Base-by-base conservation (phyloP, 2,888 invertebrate genomes). In the Amphipoea lucens region DNA sequence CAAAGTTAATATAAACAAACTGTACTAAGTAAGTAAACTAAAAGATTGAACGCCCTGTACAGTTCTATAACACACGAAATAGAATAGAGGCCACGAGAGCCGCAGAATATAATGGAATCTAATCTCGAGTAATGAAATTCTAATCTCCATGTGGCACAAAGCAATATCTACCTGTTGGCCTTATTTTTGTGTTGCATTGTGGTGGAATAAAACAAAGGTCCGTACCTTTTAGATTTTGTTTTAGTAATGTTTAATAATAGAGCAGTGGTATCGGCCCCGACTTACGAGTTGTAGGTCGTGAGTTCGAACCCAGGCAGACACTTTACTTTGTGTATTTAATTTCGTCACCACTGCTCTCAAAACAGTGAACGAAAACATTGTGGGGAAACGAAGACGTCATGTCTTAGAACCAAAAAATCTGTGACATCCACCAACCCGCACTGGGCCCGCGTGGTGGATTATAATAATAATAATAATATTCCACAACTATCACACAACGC, bases 41-140 rank as follows among this genome's bases (percentile, higher is more conserved):
- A 67, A 40, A 68, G 77, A 73, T 60, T 65, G 45, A 67, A 72
- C 60, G 48, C 77, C 57, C 11, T 76, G 48, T 57, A n/a, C 23
- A 78, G 68, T 77, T 67, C 51, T 62, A 60, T 42, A 78, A 76
- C 6, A 71, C 40, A 78, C 14, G 45, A 66, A 29, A 79, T 75
- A 48, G 71, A 75, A 79, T 70, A 78, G 67, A 79, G 81, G 45
- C 79, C 79, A 75, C 78, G 84, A 74, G 60, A 86, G 77, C 80
- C 76, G 75, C 79, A 83, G 78, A 78, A 80, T 74, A 74, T 81
- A 85, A 89, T 84, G 69, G 81, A 76, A 89, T 79, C 54, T 84
- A 85, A 87, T 89, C 82, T 84, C 76, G n/a, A 82, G 80, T 87
- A 89, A 88, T 89, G 79, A 89, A 88, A 89, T 89, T 88, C 79